Evolutionary conservation across 2,888 invertebrate genomes (phyloP), one percentile per base, ranked within the genome.

Genomic region (Osedax frankpressi): DNA sequence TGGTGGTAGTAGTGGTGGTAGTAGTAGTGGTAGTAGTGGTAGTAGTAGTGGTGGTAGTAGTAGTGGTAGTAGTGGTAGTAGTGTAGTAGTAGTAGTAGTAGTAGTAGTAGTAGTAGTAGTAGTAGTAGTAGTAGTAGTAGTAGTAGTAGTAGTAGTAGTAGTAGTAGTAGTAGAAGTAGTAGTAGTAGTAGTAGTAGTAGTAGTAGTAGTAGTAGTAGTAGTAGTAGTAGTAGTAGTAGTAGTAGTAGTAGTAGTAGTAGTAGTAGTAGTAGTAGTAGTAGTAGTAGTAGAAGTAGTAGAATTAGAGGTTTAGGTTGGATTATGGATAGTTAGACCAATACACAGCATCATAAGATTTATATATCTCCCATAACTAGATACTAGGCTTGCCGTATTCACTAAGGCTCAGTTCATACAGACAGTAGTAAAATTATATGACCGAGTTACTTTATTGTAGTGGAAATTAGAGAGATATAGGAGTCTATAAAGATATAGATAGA

Each of bases 1-100:
- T 68, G 74, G 73, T 65, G 74, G 68, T 74, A 74, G 73, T 74
- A 44, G 11, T 73, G 70, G 73, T 73, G 70, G 69, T 73, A 73
- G 69, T 73, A 28, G 71, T 44, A 44, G 11, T 73, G 70, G 73
- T 73, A 73, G 69, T 73, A 73, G 69, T 73, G 29, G 71, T 73
- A 73, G 73, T 70, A 73, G 69, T 73, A 70, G 73, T 73, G 70
- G 69, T 73, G 70, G 69, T 73, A 14, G 62, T 67, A 71, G 72
- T 67, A 62, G 59, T 25, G 27, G n/a, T 67, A 72, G 24, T 25
- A 72, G 62, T 72, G 63, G 72, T 11, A 44, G 19, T 44, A 44
- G 44, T 11, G 44, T 19, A 19, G 44, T 19, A 44, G 44, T 44
- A 44, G 44, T 44, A 44, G 44, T 44, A 44, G 44, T 44, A 44